Conservation (phyloP, 1,140 invertebrate genomes). For the Drosophila auraria region DNA sequence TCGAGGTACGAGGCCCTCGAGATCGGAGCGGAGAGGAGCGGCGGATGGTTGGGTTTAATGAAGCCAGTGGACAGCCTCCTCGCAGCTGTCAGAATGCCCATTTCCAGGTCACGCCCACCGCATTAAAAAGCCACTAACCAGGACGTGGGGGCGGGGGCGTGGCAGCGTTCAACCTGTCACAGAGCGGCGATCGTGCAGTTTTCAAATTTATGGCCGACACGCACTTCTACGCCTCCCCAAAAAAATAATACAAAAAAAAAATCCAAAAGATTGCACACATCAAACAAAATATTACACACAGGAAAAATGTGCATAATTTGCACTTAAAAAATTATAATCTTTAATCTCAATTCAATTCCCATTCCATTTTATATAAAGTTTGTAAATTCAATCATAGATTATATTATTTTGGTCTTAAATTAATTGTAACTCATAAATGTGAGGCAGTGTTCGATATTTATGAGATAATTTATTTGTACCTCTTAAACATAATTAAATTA, state of each 20-base stretch:
- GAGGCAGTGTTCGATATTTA: too few species aligned
- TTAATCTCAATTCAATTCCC: too few species aligned
- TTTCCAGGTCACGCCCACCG: slow-evolving; percentile 66
- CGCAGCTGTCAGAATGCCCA: slow-evolving; percentile 74
- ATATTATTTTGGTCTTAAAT: too few species aligned
- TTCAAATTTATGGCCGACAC: slow-evolving; percentile 80
- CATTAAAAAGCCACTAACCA: slow-evolving; percentile 76
- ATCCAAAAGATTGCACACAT: too few species aligned
- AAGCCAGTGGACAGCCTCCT: slow-evolving; percentile 54
- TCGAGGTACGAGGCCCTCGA: background rate
- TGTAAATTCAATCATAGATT: too few species aligned
- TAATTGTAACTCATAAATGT: too few species aligned
- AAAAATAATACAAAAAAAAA: background rate
- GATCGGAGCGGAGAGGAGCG: background rate
- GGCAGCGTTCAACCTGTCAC: slow-evolving; percentile 74
- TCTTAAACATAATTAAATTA: background rate
- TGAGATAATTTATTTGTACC: background rate
- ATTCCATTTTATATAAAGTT: too few species aligned
- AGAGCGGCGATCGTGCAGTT: slow-evolving; percentile 64
- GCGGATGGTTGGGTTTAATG: slow-evolving; percentile 52
- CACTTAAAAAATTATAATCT: too few species aligned
- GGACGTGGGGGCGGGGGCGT: slow-evolving; percentile 69
- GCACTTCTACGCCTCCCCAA: slow-evolving; percentile 60
- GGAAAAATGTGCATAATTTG: background rate
- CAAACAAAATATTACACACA: background rate